Percentiles rank a stretch among this genome's conserved stretches.
These are phyloP conservation scores for Struthidea cinerea DNA, from an alignment of 2,113 vertebrate species.

Conservation along the genomic window DNA sequence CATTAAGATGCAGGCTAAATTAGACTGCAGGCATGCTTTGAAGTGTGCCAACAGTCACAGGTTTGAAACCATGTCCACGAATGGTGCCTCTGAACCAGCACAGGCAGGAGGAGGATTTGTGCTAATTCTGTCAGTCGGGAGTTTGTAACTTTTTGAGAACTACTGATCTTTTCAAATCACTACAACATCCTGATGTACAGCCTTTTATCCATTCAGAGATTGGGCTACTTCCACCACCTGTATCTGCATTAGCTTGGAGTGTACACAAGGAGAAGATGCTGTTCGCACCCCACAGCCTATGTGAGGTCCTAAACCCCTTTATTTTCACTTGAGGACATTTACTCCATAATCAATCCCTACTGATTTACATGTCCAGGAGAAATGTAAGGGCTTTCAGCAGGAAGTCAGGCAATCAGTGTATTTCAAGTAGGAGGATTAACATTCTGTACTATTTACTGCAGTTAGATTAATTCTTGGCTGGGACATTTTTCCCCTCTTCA, in stretches of 20 bases:
- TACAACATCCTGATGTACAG: background rate
- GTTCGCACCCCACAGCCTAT: background rate
- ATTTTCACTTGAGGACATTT: background rate
- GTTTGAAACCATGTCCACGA: background rate
- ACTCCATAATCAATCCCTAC: background rate
- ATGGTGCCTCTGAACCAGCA: background rate
- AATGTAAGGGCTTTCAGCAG: conserved; percentile 14
- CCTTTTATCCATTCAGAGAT: background rate
- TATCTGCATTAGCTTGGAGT: background rate
- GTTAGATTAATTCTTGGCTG: conserved; percentile 29
- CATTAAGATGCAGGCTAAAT: background rate
- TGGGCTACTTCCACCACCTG: background rate
- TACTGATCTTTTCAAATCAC: background rate
- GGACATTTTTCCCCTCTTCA: background rate
- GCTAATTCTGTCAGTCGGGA: background rate
- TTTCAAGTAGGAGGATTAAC: conserved; percentile 41
- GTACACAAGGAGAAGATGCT: background rate
- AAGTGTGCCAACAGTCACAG: background rate
- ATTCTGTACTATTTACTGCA: conserved; percentile 21
- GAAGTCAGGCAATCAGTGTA: conserved; percentile 6
- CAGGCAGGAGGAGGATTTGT: conserved; percentile 4
- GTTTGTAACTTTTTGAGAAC: background rate
- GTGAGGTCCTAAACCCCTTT: background rate
- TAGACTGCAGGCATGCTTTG: background rate
- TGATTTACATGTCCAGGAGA: background rate